These are phyloP conservation scores for Lamellibrachia luymesi DNA, from an alignment of 1,140 invertebrate genomes.

Conservation along the genomic window DNA sequence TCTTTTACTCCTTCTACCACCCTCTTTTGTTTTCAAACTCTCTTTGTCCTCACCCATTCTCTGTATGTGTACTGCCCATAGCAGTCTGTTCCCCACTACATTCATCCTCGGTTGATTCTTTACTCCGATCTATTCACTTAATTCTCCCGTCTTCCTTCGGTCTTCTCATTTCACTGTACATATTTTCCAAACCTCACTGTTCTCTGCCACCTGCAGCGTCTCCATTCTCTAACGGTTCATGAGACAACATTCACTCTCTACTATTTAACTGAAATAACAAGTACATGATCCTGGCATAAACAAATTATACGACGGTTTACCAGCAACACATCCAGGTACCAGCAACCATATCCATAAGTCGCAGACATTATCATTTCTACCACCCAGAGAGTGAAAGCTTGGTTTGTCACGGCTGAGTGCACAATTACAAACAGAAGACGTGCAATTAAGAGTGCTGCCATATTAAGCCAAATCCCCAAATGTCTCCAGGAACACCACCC, in stretches of 20 bases:
- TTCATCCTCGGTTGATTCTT: too few relatives aligned
- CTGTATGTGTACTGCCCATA: too few relatives aligned
- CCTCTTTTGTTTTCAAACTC: too few relatives aligned
- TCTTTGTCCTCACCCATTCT: too few relatives aligned
- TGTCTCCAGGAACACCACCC: background rate
- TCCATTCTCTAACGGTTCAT: too few relatives aligned
- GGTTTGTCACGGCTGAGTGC: background rate
- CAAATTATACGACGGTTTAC: background rate
- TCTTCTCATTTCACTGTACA: too few relatives aligned
- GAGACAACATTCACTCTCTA: background rate
- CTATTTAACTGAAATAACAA: background rate
- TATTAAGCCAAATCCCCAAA: background rate
- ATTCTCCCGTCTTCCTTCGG: too few relatives aligned
- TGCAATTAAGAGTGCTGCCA: background rate
- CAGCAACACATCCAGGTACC: background rate
- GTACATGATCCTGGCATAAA: background rate
- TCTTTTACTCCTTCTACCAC: too few relatives aligned
- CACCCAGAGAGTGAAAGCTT: background rate
- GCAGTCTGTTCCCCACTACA: too few relatives aligned
- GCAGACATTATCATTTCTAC: background rate
- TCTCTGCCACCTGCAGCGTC: too few relatives aligned
- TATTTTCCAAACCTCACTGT: too few relatives aligned
- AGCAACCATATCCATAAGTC: background rate
- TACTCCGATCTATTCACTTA: too few relatives aligned
- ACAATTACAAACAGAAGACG: background rate